phyloP scores from a whole-genome alignment of 2,113 vertebrate genomes.

The Aleadryas rufinucha region DNA sequence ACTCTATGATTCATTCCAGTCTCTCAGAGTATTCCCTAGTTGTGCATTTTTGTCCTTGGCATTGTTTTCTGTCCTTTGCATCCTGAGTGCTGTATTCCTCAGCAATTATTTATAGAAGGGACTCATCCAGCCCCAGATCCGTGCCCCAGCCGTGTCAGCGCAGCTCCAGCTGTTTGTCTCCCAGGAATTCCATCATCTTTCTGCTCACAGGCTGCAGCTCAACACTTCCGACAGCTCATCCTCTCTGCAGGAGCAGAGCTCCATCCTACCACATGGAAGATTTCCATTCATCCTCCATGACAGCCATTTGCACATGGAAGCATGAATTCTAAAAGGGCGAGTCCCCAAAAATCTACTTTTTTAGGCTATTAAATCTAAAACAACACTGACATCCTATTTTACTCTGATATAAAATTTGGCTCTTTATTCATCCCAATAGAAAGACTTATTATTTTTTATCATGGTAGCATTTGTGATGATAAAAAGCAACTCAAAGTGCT shows the following conservation, averaged over 20 bases:
- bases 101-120: constrained; percentile 24
- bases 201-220: background rate
- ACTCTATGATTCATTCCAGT: background rate
- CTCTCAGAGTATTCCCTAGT: background rate
- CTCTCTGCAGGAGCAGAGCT: background rate
- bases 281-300: background rate
- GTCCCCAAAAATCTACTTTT: background rate
- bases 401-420: background rate
- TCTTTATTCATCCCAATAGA: background rate
- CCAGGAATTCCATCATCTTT: background rate
- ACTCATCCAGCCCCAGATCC: background rate
- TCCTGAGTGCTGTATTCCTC: background rate
- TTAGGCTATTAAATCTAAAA: background rate
- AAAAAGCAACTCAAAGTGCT: background rate
- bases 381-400: background rate
- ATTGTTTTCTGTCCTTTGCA: constrained; percentile 6
- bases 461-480: background rate
- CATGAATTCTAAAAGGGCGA: background rate
- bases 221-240: background rate
- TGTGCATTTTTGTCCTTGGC: constrained; percentile 18
- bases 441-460: background rate
- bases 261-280: background rate
- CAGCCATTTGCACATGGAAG: background rate
- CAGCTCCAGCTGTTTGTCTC: background rate
- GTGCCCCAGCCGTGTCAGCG: background rate